Evolutionary conservation across 2,113 vertebrate species (phyloP).

Genomic region (Gallinago undulata): DNA sequence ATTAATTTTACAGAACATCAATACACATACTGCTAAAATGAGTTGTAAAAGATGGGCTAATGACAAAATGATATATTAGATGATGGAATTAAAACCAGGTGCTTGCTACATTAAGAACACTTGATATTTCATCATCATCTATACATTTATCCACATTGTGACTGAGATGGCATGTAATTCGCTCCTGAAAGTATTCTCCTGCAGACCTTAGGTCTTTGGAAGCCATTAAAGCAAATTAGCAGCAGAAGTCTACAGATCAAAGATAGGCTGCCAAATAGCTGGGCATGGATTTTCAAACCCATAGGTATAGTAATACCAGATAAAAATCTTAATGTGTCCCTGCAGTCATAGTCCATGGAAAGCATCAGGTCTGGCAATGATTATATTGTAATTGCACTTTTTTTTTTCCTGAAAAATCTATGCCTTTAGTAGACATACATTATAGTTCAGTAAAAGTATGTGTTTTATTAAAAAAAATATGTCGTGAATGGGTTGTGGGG

Average conservation of each 20-base stretch:
- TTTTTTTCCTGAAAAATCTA: neutral
- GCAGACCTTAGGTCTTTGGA: constrained; percentile 29
- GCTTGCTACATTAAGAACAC: constrained; percentile 46
- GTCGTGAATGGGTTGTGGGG: neutral
- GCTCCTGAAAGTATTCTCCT: constrained; percentile 46
- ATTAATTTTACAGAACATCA: constrained; percentile 25
- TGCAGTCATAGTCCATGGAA: neutral
- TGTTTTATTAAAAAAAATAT: neutral
- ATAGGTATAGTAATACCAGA: neutral
- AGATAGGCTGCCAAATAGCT: constrained; percentile 20
- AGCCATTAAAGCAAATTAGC: constrained; percentile 36
- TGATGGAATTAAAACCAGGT: constrained; percentile 32
- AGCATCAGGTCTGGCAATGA: neutral
- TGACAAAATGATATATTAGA: constrained; percentile 33
- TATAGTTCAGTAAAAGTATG: neutral
- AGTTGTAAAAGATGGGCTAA: constrained; percentile 41
- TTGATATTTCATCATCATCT: constrained; percentile 51
- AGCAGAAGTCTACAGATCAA: constrained; percentile 33
- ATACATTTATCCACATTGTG: constrained; percentile 48
- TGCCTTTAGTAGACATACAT: neutral
- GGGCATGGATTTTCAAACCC: constrained; percentile 9
- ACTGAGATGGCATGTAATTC: constrained; percentile 42
- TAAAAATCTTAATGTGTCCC: constrained; percentile 27
- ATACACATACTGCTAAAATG: constrained; percentile 2
- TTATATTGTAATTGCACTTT: neutral